Evolutionary conservation across 2,113 vertebrate genomes (phyloP).

Genomic region (Conger conger): DNA sequence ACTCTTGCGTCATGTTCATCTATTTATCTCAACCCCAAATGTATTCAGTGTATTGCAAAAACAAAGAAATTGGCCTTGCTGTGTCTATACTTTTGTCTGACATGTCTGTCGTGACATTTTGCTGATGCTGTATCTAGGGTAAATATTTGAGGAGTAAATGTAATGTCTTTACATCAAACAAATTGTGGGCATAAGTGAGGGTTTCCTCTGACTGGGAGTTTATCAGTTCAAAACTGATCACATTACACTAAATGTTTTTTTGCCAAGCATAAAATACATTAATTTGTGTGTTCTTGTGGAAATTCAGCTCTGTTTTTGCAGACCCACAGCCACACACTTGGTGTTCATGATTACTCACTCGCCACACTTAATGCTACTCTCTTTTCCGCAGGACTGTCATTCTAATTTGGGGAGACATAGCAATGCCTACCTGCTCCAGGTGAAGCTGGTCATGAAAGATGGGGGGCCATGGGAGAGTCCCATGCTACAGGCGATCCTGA

Average conservation of each 20-base stretch:
- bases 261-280: no score
- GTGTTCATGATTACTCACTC: no score
- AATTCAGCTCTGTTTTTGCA: no score
- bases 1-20: no score
- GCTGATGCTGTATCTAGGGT: not conserved
- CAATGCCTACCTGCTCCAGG: conserved; percentile 87
- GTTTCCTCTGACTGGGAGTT: not conserved
- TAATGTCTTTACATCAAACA: not conserved
- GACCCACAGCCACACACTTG: no score
- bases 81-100: no score
- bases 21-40: no score
- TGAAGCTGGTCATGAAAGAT: conserved; percentile 81
- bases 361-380: not conserved
- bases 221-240: no score
- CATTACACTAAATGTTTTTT: no score
- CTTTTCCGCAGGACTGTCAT: conserved; percentile 80
- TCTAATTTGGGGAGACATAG: conserved; percentile 81
- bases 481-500: conserved; percentile 87
- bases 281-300: no score
- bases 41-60: no score
- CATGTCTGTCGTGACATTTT: not conserved
- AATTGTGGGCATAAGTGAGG: not conserved
- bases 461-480: conserved; percentile 89
- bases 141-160: not conserved
- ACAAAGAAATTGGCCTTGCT: no score